Conservation (phyloP, 2,888 invertebrate genomes). For the Meiosimyza decipiens region DNA sequence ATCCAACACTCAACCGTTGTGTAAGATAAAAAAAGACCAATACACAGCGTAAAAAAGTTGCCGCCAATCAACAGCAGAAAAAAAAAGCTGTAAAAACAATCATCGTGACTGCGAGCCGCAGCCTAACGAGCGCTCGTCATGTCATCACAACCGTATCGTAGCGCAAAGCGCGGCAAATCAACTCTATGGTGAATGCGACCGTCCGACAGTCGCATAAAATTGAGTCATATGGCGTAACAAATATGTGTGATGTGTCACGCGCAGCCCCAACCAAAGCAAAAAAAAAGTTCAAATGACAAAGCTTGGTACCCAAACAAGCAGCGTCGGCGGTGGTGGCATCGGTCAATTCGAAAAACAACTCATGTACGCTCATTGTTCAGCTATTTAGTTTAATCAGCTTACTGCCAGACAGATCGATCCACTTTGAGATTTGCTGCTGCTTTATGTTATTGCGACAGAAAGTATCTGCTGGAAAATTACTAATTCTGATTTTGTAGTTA, state of each 20-base stretch:
- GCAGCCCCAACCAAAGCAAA: not conserved
- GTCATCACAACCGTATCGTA: constrained; percentile 12
- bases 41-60: constrained; percentile 2
- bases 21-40: constrained; percentile 7
- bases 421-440: too few relatives aligned
- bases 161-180: not conserved
- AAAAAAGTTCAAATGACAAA: not conserved
- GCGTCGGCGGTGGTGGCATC: not conserved
- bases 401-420: too few relatives aligned
- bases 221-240: not conserved
- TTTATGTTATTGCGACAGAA: too few relatives aligned
- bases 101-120: not conserved
- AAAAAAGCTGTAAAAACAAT: not conserved
- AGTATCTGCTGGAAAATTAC: too few relatives aligned
- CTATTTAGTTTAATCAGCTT: too few relatives aligned
- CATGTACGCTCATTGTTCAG: too few relatives aligned
- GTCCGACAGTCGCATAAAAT: not conserved
- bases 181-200: not conserved
- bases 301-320: not conserved
- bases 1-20: not conserved
- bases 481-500: too few relatives aligned
- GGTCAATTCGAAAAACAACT: too few relatives aligned
- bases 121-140: constrained; percentile 21
- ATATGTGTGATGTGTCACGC: not conserved
- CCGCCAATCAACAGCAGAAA: not conserved